Evolutionary conservation across 2,113 vertebrate species (phyloP).

Genomic region (rabbit (Oryctolagus cuniculus)): DNA sequence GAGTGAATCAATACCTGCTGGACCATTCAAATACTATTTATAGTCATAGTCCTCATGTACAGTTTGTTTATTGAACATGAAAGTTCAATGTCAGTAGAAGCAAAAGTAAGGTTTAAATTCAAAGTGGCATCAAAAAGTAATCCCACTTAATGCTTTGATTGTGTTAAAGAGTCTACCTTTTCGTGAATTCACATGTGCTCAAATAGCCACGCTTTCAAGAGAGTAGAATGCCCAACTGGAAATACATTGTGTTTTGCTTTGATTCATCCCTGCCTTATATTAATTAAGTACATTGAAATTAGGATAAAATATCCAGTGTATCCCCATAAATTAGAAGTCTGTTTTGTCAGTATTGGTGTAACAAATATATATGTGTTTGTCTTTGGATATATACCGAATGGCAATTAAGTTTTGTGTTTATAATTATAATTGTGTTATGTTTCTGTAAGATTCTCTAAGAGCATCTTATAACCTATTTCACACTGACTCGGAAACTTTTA

Average conservation of each 20-base stretch:
- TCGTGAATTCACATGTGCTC: not conserved
- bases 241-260: not conserved
- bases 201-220: not conserved
- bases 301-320: not conserved
- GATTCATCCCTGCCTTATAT: not conserved
- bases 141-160: not conserved
- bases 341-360: not conserved
- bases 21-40: not conserved
- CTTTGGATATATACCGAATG: not conserved
- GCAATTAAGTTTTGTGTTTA: not conserved
- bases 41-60: not conserved
- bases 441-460: not conserved
- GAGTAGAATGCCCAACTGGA: not conserved
- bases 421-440: not conserved
- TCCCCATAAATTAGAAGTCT: not conserved
- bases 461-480: not conserved
- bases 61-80: not conserved
- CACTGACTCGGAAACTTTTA: not conserved
- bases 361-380: not conserved
- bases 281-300: not conserved
- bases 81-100: not conserved
- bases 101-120: constrained; percentile 5
- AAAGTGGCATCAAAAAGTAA: not conserved
- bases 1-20: not conserved
- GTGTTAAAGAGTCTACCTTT: not conserved